Evolutionary conservation across 2,888 invertebrate species (phyloP), one percentile per base, ranked within the genome.

Genomic region (Dryadula phaetusa): DNA sequence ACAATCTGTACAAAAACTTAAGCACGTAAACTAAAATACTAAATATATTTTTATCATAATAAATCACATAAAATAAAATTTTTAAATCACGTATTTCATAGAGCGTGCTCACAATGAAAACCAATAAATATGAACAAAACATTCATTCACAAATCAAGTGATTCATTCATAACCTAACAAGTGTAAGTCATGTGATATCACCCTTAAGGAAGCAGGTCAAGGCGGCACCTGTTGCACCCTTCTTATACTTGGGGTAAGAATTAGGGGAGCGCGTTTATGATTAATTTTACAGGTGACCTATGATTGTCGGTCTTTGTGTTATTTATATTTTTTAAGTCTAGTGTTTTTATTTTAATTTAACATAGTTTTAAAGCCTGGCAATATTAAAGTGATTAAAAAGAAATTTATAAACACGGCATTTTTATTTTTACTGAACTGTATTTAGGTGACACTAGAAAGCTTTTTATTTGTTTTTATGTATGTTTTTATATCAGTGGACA

Each of bases 151-250:
- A 20, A 40, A 52, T 37, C 37, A 37, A 49, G 44, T 62, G 46
- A 66, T 70, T 70, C 64, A 63, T 46, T 70, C 62, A 42, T 70
- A 64, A 62, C 10, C 16, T 10, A 40, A 49, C 71, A 70, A 71
- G 68, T 72, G 70, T 60, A 60, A 66, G 74, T 60, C 72, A 70
- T 69, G 79, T 75, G 77, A 75, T 78, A 79, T 70, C 73, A 74
- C 87, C 88, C 88, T 79, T 82, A 81, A 89, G 89, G 90, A 88
- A 88, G 75, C 87, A 86, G 91, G 90, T 90, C 90, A 90, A 87
- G 88, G 84, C 82, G 76, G 58, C 80, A 88, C 91, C 88, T 91
- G 91, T 91, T 89, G 90, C 86, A 64, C 76, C 77, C 76, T 74
- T 69, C 73, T 73, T 70, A 70, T 64, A 73, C 70, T 66, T 56